These are phyloP conservation scores for Apodemus sylvaticus DNA, from an alignment of 2,113 vertebrate genomes.

Conservation along the genomic window DNA sequence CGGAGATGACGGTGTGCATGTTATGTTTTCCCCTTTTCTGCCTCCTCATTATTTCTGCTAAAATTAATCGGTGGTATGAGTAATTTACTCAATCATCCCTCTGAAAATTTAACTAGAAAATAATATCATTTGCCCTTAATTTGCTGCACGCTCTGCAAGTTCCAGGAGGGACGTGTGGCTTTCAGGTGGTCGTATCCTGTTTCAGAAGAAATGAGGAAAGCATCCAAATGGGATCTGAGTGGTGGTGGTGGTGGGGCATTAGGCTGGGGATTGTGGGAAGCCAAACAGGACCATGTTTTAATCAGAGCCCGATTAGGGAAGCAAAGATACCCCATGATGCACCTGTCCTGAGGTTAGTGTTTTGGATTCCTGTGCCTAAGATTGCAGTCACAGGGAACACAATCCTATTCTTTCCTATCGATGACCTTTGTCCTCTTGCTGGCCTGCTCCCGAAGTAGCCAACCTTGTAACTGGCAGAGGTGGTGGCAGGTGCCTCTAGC, in stretches of 20 bases:
- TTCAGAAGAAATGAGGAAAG: conserved; percentile 59
- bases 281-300: neutral
- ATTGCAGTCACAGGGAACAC: fast-evolving
- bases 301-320: neutral
- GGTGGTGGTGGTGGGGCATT: neutral
- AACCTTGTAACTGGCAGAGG: neutral
- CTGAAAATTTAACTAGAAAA: conserved; percentile 72
- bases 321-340: neutral
- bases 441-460: neutral
- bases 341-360: fast-evolving
- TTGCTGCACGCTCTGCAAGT: conserved; percentile 36
- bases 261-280: neutral
- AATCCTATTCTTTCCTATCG: fast-evolving
- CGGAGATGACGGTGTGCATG: neutral
- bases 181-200: conserved; percentile 30
- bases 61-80: conserved; percentile 75
- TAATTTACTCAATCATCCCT: conserved; percentile 67
- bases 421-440: fast-evolving
- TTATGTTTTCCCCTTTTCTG: conserved; percentile 45
- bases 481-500: neutral
- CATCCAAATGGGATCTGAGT: conserved; percentile 26
- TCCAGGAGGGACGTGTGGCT: neutral
- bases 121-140: conserved; percentile 65
- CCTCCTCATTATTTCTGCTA: conserved; percentile 63
- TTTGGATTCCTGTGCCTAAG: neutral